A percentile compares a stretch with the other conserved stretches of the same genome.
Conservation (phyloP, 2,113 vertebrate genomes). For the Ciconia maguari region DNA sequence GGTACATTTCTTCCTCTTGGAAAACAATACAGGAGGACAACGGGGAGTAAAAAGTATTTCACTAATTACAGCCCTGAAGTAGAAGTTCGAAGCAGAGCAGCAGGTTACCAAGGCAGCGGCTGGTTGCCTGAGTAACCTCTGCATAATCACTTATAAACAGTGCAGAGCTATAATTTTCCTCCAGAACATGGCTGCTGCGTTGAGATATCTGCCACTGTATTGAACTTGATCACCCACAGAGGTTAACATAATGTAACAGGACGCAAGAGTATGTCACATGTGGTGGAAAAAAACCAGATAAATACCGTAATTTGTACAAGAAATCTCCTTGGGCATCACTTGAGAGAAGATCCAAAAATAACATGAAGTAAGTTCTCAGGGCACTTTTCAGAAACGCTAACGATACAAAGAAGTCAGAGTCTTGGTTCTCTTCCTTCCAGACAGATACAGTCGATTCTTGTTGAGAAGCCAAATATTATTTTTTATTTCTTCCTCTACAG, state of each 20-base stretch:
- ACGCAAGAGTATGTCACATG: neutral
- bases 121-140: conserved; percentile 61
- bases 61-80: conserved; percentile 40
- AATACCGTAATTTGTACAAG: neutral
- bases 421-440: neutral
- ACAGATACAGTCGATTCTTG: neutral
- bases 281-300: neutral
- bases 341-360: neutral
- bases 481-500: neutral
- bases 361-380: neutral
- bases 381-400: neutral
- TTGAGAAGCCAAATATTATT: neutral
- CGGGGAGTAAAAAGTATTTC: conserved; percentile 21
- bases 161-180: conserved; percentile 49
- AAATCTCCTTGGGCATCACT: neutral
- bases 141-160: conserved; percentile 17
- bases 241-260: neutral
- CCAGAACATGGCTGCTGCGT: conserved; percentile 9
- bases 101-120: conserved; percentile 29
- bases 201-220: neutral
- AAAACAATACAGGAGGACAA: conserved; percentile 34
- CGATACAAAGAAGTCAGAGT: neutral
- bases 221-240: conserved; percentile 28
- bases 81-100: conserved; percentile 25
- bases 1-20: neutral